Conservation (phyloP, 2,113 vertebrate genomes). For the Albula goreensis region DNA sequence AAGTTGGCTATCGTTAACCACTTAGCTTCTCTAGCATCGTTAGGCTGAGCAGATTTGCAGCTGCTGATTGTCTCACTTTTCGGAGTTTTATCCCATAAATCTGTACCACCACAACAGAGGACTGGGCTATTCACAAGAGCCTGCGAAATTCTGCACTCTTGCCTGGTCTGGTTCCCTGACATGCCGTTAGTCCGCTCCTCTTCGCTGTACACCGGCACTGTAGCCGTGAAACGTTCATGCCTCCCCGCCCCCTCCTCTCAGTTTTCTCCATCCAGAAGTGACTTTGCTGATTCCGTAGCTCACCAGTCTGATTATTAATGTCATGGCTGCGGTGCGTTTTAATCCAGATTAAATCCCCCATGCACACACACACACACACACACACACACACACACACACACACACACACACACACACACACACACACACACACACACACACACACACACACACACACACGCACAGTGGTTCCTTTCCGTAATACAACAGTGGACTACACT, state of each 20-base stretch:
- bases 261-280: constrained; percentile 63
- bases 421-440: no score
- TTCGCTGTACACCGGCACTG: not conserved
- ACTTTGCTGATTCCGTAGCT: constrained; percentile 52
- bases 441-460: no score
- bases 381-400: not conserved
- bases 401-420: not conserved
- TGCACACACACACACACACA: constrained; percentile 25
- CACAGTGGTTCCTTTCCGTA: no score
- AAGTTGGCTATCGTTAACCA: not conserved
- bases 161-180: not conserved
- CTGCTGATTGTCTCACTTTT: not conserved
- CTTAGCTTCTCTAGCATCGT: not conserved
- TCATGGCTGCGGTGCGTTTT: constrained; percentile 50
- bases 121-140: not conserved
- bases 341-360: constrained; percentile 68
- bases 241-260: constrained; percentile 21
- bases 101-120: not conserved
- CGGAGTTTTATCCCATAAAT: not conserved
- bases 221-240: not conserved
- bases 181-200: not conserved
- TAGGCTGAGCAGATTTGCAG: not conserved
- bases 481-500: no score
- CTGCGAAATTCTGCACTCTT: no score
- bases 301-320: constrained; percentile 63